Evolutionary conservation across 1,140 invertebrate species (phyloP).

Genomic region (Hyles vespertilio): DNA sequence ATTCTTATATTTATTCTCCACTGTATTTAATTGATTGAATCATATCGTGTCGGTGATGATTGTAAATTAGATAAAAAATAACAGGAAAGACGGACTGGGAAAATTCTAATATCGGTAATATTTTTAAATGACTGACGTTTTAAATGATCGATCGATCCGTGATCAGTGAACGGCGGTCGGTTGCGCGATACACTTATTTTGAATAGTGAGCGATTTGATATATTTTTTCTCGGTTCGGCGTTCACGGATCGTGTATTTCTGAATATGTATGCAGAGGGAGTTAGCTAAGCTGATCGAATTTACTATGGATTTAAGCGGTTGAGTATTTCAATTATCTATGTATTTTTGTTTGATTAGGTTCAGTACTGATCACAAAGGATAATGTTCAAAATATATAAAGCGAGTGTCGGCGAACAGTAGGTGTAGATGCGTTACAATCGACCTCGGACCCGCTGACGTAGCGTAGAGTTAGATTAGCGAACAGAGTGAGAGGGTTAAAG

Average conservation of each 20-base stretch:
- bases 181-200: constrained; percentile 31
- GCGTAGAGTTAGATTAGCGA: constrained; percentile 70
- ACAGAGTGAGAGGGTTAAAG: constrained; percentile 76
- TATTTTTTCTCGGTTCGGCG: constrained; percentile 23
- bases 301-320: constrained; percentile 72
- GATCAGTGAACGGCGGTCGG: constrained; percentile 41
- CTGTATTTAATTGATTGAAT: constrained; percentile 57
- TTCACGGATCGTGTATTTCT: constrained; percentile 43
- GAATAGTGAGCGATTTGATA: constrained; percentile 8
- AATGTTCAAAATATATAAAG: constrained; percentile 49
- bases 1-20: constrained; percentile 76
- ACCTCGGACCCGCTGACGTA: constrained; percentile 65
- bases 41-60: constrained; percentile 35
- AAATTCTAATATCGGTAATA: constrained; percentile 17
- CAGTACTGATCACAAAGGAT: constrained; percentile 39
- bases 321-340: constrained; percentile 56
- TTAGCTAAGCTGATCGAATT: constrained; percentile 72
- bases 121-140: constrained; percentile 57
- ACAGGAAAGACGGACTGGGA: not conserved
- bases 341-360: constrained; percentile 51
- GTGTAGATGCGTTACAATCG: constrained; percentile 65
- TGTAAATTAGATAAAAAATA: constrained; percentile 15
- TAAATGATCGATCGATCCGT: constrained; percentile 46
- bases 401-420: constrained; percentile 61
- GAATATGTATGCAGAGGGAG: constrained; percentile 41